Evolutionary conservation across 2,797 vertebrate species (phyloP).

Genomic region (Pantherophis vulpinus): DNA sequence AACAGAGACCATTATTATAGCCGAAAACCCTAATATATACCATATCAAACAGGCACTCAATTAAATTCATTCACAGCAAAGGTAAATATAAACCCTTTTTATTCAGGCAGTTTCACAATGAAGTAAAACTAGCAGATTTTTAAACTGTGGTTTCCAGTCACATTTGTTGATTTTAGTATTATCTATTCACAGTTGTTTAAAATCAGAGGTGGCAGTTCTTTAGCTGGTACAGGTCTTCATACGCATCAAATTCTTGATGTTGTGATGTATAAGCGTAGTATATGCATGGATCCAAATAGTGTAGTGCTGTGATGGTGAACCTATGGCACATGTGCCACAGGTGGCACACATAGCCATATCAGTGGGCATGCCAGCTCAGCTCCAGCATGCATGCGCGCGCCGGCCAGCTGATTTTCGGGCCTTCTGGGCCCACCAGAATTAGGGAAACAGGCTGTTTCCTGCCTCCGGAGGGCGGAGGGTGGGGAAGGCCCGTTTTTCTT

Average conservation of each 20-base stretch:
- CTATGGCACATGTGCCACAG: too few relatives aligned
- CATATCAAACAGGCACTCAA: neutral
- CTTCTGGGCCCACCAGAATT: too few relatives aligned
- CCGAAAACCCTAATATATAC: neutral
- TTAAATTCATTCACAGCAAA: neutral
- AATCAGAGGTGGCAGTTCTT: neutral
- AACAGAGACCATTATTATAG: neutral
- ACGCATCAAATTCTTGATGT: neutral
- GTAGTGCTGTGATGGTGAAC: too few relatives aligned
- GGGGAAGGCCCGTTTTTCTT: too few relatives aligned
- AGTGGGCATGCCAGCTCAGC: too few relatives aligned
- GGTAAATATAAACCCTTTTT: neutral
- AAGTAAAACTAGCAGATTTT: neutral
- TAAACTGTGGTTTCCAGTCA: neutral
- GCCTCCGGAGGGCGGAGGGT: too few relatives aligned
- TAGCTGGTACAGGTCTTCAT: neutral
- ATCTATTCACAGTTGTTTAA: neutral
- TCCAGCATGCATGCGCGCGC: too few relatives aligned
- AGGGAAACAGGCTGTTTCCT: too few relatives aligned
- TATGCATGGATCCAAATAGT: neutral
- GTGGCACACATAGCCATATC: too few relatives aligned
- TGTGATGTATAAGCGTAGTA: neutral
- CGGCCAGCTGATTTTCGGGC: too few relatives aligned
- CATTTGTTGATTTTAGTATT: conserved; percentile 5
- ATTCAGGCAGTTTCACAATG: neutral